Evolutionary conservation across 2,113 vertebrate genomes (phyloP), one percentile per base, ranked within the genome.

Genomic region (Rhipidura dahli): DNA sequence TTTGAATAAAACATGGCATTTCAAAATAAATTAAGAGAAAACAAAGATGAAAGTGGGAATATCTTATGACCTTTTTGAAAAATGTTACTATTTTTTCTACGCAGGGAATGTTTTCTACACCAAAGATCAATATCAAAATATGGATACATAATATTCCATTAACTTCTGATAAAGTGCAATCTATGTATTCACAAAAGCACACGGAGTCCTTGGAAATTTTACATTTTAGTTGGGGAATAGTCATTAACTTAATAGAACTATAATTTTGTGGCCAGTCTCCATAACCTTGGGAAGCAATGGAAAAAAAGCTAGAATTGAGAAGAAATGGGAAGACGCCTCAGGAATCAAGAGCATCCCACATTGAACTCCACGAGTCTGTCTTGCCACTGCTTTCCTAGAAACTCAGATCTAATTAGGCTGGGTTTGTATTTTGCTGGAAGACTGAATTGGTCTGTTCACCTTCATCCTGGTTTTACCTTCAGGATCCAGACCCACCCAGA

Each of bases 1-100:
- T 57, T 92, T 87, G 86, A 94, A 92, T 89, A 93, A 96, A 94
- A 86, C 20, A 70, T 81, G n/a, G 18, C 18, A 89, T 92, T 90
- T 93, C 47, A 81, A 90, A 90, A 75, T 57, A 83, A 95, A 89
- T 81, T 70, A 89, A 35, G 44, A 78, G 47, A 75, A 95, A 90
- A 90, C 53, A 96, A 91, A 94, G 50, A 49, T 45, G 21, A 71
- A 92, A 64, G 53, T n/a, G 31, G 31, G 61, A 88, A 72, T 93
- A 79, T 27, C 40, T 93, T 56, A 68, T 13, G 65, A 87, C 76
- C 73, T 80, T 40, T 87, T 57, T 60, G 28, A n/a, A 83, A 95
- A 93, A 81, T 49, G 5, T 83, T 93, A 45, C 73, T 87, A 51
- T 75, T 89, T 81, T 35, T 93, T 77, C 56, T 40, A 26, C 24